These are phyloP conservation scores for Eubucco bourcierii DNA, from an alignment of 2,113 vertebrate species.

Conservation along the genomic window DNA sequence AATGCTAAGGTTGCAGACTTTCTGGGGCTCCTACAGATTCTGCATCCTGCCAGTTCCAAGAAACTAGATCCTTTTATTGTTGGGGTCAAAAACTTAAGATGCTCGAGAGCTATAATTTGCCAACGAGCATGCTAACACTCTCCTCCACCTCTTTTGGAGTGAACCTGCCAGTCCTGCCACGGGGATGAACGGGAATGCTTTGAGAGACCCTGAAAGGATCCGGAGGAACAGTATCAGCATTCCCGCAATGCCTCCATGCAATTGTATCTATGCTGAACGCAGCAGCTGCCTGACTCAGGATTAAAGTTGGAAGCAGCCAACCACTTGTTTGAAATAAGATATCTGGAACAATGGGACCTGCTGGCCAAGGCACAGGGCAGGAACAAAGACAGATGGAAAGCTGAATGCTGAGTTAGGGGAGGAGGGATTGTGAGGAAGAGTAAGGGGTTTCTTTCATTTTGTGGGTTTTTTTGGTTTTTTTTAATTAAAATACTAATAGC, in stretches of 20 bases:
- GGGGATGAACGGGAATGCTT: background rate
- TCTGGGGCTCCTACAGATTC: background rate
- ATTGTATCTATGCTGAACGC: background rate
- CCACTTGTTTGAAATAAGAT: background rate
- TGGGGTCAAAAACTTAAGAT: background rate
- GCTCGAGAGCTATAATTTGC: background rate
- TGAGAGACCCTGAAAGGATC: background rate
- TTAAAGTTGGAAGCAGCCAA: constrained; percentile 12
- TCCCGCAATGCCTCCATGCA: background rate
- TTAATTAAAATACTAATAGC: background rate
- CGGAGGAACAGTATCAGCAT: background rate
- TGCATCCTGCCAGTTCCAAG: background rate
- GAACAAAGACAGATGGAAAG: background rate
- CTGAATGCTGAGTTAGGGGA: background rate
- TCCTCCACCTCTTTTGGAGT: accelerated
- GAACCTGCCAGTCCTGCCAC: background rate
- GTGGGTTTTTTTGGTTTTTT: background rate
- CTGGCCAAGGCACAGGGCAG: background rate
- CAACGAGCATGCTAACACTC: accelerated
- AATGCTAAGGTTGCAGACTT: background rate
- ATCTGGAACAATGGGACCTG: constrained; percentile 25
- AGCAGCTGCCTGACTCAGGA: background rate
- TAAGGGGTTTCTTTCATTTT: background rate
- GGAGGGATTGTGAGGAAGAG: background rate
- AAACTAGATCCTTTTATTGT: background rate